Evolutionary conservation across 2,113 vertebrate species (phyloP).

Genomic region (Chlamydotis undulata): DNA sequence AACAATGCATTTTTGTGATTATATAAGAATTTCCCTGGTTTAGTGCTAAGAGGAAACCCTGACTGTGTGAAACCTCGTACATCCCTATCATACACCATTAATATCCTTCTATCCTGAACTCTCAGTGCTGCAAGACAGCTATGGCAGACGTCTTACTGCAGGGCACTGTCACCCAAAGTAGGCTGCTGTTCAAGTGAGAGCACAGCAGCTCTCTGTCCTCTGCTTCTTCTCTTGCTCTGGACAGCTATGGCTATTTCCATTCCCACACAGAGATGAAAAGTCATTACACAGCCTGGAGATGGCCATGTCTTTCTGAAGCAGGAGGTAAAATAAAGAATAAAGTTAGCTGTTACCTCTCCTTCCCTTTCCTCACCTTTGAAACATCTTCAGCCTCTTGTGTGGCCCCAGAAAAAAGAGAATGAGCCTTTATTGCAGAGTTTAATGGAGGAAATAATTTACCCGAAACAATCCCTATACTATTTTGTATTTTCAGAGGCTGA

Average conservation of each 20-base stretch:
- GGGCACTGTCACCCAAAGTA: background rate
- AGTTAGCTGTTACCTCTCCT: background rate
- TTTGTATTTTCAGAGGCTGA: background rate
- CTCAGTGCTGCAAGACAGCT: background rate
- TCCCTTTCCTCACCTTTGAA: background rate
- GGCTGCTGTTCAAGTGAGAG: background rate
- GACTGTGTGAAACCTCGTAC: background rate
- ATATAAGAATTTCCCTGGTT: background rate
- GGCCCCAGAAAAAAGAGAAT: background rate
- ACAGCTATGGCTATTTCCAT: background rate
- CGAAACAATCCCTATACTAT: rapidly evolving
- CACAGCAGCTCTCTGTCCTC: background rate
- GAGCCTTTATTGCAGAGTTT: background rate
- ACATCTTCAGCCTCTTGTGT: background rate
- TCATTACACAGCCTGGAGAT: background rate
- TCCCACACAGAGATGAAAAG: background rate
- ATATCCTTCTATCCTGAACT: background rate
- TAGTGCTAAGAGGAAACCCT: background rate
- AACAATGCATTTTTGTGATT: background rate
- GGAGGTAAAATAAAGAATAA: background rate
- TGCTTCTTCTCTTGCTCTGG: background rate
- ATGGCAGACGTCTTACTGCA: background rate
- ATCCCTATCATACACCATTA: background rate
- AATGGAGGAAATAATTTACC: background rate
- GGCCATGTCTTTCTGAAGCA: background rate